Evolutionary conservation across 2,113 vertebrate species (phyloP).

Genomic region (Ctenomys sociabilis): DNA sequence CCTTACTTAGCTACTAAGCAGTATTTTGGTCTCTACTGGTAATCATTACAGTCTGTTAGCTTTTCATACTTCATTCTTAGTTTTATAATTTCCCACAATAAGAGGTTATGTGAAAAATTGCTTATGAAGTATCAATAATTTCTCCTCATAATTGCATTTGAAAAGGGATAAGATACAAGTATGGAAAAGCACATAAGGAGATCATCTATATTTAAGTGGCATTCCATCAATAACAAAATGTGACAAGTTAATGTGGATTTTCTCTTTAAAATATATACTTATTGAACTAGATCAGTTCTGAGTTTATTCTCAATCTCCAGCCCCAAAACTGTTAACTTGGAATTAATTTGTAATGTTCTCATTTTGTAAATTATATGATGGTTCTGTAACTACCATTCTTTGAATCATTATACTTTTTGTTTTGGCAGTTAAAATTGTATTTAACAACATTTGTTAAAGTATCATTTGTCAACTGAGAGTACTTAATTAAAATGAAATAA

Average conservation of each 20-base stretch:
- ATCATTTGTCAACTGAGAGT: slow-evolving; percentile 14
- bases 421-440: slow-evolving; percentile 20
- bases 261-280: not conserved
- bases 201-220: not conserved
- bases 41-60: not conserved
- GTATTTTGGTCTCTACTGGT: slow-evolving; percentile 6
- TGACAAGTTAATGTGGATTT: slow-evolving; percentile 37
- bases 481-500: slow-evolving; percentile 42
- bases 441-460: slow-evolving; percentile 42
- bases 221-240: slow-evolving; percentile 35
- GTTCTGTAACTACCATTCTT: slow-evolving; percentile 9
- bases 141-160: not conserved
- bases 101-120: not conserved
- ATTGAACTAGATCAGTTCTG: not conserved
- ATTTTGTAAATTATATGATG: slow-evolving; percentile 28
- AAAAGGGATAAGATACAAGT: not conserved
- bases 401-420: slow-evolving; percentile 17
- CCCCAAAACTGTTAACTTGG: slow-evolving; percentile 9
- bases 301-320: not conserved
- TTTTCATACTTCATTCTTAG: slow-evolving; percentile 5
- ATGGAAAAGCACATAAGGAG: slow-evolving; percentile 6
- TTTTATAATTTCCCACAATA: slow-evolving; percentile 11
- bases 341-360: slow-evolving; percentile 32
- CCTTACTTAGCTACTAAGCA: not conserved
- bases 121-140: not conserved